Base-by-base conservation (phyloP, 2,113 vertebrate species). In the Chascanopsetta lugubris region DNA sequence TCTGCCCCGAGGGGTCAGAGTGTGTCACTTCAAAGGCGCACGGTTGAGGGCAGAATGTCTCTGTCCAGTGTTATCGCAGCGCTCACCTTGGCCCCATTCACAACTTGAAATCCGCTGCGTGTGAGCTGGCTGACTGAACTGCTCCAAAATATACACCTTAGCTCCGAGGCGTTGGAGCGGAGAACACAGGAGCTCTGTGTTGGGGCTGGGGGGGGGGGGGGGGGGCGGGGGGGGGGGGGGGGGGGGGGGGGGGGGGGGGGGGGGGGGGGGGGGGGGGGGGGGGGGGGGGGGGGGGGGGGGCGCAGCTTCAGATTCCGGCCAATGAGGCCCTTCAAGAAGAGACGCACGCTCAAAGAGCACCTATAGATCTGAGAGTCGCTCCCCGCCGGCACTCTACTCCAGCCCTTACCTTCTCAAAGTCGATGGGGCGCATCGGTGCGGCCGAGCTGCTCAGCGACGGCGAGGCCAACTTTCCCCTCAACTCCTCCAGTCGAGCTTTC, bases 381-480 rank as follows among this genome's bases (percentile, higher is more conserved):
- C 82, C 83, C 88, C 68, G 79, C 48, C 56, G 34, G 57, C 60
- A n/a, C 53, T 30, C 56, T 57, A 18, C 53, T 46, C 30, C 12
- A 40, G 12, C 13, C 58, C 45, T n/a, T 84, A 97, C 96, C 95
- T 97, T 98, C 75, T 94, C 93, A 53, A 97, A 98, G 59, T 90
- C 64, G 55, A 93, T 84, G 61, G 96, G 92, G 68, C 85, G 55
- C 93, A 96, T 95, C 67, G 45, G 56, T 58, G 26, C 27, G 77
- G 60, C 64, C 56, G 29, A 29, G 20, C 34, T 5, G 32, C 67
- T 82, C 80, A 77, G 32, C 25, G 21, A 49, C 0, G 65, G 11
- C 0, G 71, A 67, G 38, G 49, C 13, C 83, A 94, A 67, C 26
- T 92, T 82, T 57, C 38, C 48, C 63, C 76, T 89, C 65, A 95